Percentiles rank a stretch among this genome's conserved stretches.
phyloP scores from a whole-genome alignment of 2,797 vertebrate species.

The Argyrosomus regius region DNA sequence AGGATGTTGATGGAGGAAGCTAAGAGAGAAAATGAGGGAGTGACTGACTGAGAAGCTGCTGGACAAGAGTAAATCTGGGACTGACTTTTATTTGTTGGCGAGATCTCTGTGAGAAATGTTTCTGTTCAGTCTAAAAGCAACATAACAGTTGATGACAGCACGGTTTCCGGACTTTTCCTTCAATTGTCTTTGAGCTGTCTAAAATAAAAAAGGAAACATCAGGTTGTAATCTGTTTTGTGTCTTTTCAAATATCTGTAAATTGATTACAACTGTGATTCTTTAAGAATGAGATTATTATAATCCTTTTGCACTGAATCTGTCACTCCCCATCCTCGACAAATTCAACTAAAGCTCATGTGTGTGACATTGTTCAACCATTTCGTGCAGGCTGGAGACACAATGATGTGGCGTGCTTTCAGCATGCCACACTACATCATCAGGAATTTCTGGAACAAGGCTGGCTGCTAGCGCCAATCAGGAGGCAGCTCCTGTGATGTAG shows the following conservation, averaged over 20 bases:
- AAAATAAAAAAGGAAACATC: background rate
- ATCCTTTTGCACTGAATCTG: slow-evolving; percentile 5
- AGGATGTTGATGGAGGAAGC: too few species aligned
- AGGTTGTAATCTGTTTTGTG: slow-evolving; percentile 16
- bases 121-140: background rate
- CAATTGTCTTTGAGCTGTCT: slow-evolving; percentile 3
- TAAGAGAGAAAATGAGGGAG: too few species aligned
- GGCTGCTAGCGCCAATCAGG: slow-evolving; percentile 58
- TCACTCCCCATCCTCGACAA: background rate
- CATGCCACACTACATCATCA: slow-evolving; percentile 12
- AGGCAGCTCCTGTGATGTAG: slow-evolving; percentile 60
- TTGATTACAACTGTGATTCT: slow-evolving; percentile 19
- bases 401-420: slow-evolving; percentile 9
- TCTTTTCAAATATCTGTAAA: slow-evolving; percentile 9
- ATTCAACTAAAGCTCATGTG: background rate
- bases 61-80: too few species aligned
- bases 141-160: background rate
- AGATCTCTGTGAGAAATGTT: background rate
- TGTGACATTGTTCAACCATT: slow-evolving; percentile 41
- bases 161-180: background rate
- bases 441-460: slow-evolving; percentile 47
- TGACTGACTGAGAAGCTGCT: too few species aligned
- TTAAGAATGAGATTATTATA: slow-evolving; percentile 22
- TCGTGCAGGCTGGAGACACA: slow-evolving; percentile 17
- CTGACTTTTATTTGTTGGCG: too few species aligned